Evolutionary conservation across 2,888 invertebrate species (phyloP), one percentile per base, ranked within the genome.

Genomic region (Apotomis betuletana): DNA sequence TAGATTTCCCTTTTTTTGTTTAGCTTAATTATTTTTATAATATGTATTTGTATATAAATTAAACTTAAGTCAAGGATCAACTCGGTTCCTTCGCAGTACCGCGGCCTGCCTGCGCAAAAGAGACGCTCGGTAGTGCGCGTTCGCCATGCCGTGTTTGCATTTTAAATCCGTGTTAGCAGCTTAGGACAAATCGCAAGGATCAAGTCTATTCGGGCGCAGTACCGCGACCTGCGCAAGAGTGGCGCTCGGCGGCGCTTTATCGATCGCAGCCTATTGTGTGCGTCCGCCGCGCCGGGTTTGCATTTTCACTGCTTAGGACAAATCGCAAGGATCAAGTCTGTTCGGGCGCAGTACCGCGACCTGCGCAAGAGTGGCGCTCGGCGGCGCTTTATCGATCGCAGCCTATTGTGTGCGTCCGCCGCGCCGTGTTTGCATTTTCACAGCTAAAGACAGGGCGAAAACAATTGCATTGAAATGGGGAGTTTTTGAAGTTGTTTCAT

Each of bases 351-450:
- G 36, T 75, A 77, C 15, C 74, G 63, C 70, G 75, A 78, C 75
- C 77, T 77, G 78, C 79, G 78, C 81, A 77, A 76, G 84, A 81
- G 81, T 79, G 70, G 74, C 70, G 74, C 74, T 70, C 65, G 61
- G 75, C 81, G 81, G 81, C 77, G 75, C 84, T 81, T 83, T 85
- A 72, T 72, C 72, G 67, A 72, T 72, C 63, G 68, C 51, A 59
- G 52, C 57, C 62, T 63, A 68, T 72, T 67, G 58, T 13, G 49
- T 27, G 62, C 38, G 51, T 49, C 51, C 82, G 82, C 81, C 81
- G 27, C 79, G 80, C 80, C 79, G 82, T 80, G 80, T 85, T 85
- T 83, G 83, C 85, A 55, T 71, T 70, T 65, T 68, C 57, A 67
- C 52, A 61, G 69, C 70, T 73, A 51, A 57, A 63, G 64, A 58